phyloP scores from a whole-genome alignment of 1,140 invertebrate species.

The Bombus balteatus region DNA sequence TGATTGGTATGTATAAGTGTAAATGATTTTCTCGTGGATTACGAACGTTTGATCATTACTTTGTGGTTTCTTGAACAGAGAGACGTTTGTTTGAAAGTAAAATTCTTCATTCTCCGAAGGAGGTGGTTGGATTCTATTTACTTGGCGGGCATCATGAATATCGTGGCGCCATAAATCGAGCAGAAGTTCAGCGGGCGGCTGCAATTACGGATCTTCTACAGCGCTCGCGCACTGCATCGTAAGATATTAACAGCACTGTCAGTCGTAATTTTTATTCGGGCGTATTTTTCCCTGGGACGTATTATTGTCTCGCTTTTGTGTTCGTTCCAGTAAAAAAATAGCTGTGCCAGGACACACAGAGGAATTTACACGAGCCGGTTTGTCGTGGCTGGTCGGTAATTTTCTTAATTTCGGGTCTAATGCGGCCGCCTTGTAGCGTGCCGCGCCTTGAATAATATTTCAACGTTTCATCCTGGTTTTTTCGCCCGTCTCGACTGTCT shows the following conservation, averaged over 20 bases:
- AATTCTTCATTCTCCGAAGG: slow-evolving; percentile 40
- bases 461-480: slow-evolving; percentile 14
- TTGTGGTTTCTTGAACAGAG: not conserved
- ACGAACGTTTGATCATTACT: not conserved
- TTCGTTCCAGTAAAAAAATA: slow-evolving; percentile 1
- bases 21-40: not conserved
- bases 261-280: slow-evolving; percentile 66
- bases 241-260: slow-evolving; percentile 66
- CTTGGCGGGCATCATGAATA: slow-evolving; percentile 56
- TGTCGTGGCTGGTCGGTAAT: slow-evolving; percentile 42
- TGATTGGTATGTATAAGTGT: not conserved
- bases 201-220: slow-evolving; percentile 62
- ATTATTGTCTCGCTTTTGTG: slow-evolving; percentile 56
- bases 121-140: slow-evolving; percentile 44
- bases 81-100: slow-evolving; percentile 38
- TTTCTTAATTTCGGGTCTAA: slow-evolving; percentile 64
- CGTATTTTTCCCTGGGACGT: slow-evolving; percentile 55
- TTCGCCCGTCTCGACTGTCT: not conserved
- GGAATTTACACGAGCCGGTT: slow-evolving; percentile 55
- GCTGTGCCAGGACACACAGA: slow-evolving; percentile 30
- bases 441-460: slow-evolving; percentile 41
- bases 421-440: slow-evolving; percentile 2
- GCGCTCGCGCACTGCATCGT: slow-evolving; percentile 48
- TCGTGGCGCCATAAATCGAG: slow-evolving; percentile 59
- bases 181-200: slow-evolving; percentile 25